Percentiles rank a stretch among this genome's conserved stretches.
phyloP scores from a whole-genome alignment of 2,797 vertebrate species.

The Pantherophis alleghaniensis region DNA sequence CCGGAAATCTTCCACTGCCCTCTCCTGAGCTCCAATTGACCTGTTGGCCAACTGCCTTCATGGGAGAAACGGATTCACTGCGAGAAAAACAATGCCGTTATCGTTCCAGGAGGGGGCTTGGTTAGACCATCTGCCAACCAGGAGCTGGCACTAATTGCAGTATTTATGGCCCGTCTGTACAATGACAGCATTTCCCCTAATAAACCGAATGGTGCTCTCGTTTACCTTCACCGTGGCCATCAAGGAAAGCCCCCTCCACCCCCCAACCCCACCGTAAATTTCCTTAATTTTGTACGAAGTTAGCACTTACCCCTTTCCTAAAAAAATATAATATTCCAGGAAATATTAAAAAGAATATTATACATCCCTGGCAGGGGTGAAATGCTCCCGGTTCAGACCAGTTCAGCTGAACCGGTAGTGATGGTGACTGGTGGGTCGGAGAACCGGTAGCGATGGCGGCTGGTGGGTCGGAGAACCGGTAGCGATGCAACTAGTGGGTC shows the following conservation, averaged over 20 bases:
- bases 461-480: too few species aligned
- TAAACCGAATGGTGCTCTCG: not conserved
- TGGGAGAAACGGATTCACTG: not conserved
- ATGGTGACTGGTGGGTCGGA: too few species aligned
- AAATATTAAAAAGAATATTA: too few species aligned
- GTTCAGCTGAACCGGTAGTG: too few species aligned
- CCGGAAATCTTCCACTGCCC: not conserved
- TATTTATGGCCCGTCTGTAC: conserved; percentile 11
- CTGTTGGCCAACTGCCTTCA: not conserved
- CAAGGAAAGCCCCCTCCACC: not conserved
- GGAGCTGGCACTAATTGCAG: not conserved
- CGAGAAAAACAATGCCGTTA: not conserved
- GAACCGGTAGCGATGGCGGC: too few species aligned
- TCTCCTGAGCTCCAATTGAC: not conserved
- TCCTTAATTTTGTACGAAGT: too few species aligned
- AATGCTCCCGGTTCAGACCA: too few species aligned
- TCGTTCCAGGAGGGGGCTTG: conserved; percentile 12
- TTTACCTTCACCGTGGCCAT: conserved; percentile 12
- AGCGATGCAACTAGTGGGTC: too few species aligned
- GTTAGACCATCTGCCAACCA: conserved; percentile 11
- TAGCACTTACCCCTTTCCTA: too few species aligned
- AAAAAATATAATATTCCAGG: too few species aligned
- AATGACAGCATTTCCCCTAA: not conserved
- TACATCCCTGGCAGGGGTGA: too few species aligned
- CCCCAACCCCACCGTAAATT: not conserved